Evolutionary conservation across 2,797 vertebrate species (phyloP).

Genomic region (Anniella stebbinsi): DNA sequence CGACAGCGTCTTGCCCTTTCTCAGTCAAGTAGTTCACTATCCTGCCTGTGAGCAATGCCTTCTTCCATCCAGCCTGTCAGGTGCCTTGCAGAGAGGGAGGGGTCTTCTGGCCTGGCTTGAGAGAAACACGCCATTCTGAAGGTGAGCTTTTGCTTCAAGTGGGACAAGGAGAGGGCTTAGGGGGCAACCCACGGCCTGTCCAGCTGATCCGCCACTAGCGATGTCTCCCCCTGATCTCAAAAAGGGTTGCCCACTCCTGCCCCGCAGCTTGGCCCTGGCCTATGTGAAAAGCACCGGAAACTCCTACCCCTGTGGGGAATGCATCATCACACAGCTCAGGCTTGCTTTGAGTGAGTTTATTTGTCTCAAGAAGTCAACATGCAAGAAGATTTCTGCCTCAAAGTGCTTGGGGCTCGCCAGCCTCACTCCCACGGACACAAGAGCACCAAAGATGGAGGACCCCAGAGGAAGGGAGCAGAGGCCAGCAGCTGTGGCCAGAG

Average conservation of each 20-base stretch:
- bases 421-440: neutral
- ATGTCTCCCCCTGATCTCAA: too few species aligned
- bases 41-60: neutral
- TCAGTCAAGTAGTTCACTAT: neutral
- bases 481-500: neutral
- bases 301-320: neutral
- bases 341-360: conserved; percentile 2
- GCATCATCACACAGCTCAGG: neutral
- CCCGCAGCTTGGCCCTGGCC: neutral
- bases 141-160: neutral
- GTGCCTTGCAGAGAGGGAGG: neutral
- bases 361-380: neutral
- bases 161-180: neutral
- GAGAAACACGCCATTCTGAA: neutral
- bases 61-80: too few species aligned
- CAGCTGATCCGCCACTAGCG: too few species aligned
- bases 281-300: neutral
- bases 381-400: neutral
- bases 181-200: too few species aligned
- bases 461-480: too few species aligned
- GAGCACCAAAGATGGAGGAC: neutral
- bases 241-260: too few species aligned
- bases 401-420: neutral
- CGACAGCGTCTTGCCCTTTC: neutral
- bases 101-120: neutral